phyloP scores from a whole-genome alignment of 2,797 vertebrate species.

The Chelmon rostratus region DNA sequence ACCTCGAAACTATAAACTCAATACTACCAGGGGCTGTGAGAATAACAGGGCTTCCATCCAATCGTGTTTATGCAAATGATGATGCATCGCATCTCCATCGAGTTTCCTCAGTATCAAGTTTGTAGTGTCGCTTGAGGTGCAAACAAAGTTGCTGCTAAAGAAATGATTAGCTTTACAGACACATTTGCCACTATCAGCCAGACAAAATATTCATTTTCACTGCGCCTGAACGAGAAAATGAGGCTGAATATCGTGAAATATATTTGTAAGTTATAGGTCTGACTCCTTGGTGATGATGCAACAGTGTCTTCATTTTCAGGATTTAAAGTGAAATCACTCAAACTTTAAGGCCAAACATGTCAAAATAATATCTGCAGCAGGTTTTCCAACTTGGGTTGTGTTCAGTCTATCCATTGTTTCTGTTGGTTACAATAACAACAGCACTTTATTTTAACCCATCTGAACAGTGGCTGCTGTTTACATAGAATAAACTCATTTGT shows the following conservation, averaged over 20 bases:
- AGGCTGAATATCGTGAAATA: slow-evolving; percentile 15
- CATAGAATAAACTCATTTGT: no score
- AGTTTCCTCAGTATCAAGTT: slow-evolving; percentile 30
- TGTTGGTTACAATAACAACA: neutral
- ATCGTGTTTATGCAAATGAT: slow-evolving; percentile 55
- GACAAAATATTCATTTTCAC: slow-evolving; percentile 26
- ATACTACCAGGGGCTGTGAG: slow-evolving; percentile 24
- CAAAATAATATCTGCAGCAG: neutral
- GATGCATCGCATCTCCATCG: slow-evolving; percentile 36
- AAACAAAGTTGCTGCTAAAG: slow-evolving; percentile 28
- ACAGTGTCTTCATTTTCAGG: neutral
- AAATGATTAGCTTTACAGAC: slow-evolving; percentile 33
- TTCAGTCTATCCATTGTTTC: neutral
- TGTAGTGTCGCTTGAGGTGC: slow-evolving; percentile 33
- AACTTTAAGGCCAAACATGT: neutral
- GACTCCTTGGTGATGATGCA: slow-evolving; percentile 7
- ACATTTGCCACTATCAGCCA: slow-evolving; percentile 4
- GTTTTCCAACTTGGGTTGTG: neutral
- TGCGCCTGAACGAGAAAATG: slow-evolving; percentile 16
- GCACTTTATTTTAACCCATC: no score
- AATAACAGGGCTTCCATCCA: slow-evolving; percentile 20
- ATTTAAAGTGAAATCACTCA: neutral
- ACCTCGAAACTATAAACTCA: slow-evolving; percentile 33
- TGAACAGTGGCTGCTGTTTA: no score
- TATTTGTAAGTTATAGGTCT: slow-evolving; percentile 7